Evolutionary conservation across 1,140 invertebrate genomes (phyloP).

Genomic region (Radopholus similis): DNA sequence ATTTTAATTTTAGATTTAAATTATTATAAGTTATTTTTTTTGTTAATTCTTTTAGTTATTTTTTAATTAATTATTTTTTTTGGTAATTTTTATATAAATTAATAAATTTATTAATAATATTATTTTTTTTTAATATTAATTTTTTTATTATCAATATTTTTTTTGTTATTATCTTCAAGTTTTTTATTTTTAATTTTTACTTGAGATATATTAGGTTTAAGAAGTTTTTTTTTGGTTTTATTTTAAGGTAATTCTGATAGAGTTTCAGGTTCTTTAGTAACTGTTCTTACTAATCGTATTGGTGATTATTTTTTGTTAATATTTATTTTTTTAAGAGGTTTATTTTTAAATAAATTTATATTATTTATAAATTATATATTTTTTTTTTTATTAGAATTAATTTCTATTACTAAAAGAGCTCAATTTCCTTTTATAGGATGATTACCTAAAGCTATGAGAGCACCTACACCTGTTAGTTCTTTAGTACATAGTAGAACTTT

Average conservation of each 20-base stretch:
- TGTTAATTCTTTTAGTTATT: slow-evolving; percentile 70
- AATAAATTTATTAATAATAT: slow-evolving; percentile 25
- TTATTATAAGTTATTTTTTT: slow-evolving; percentile 61
- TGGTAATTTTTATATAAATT: slow-evolving; percentile 37
- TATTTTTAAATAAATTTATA: slow-evolving; percentile 5
- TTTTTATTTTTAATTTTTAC: slow-evolving; percentile 38
- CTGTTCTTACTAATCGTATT: slow-evolving; percentile 42
- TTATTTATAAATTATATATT: slow-evolving; percentile 29
- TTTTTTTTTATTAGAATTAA: slow-evolving; percentile 31
- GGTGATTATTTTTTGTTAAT: slow-evolving; percentile 48
- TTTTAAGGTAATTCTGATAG: slow-evolving; percentile 40
- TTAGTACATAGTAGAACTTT: slow-evolving; percentile 41
- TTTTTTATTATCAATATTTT: slow-evolving; percentile 32
- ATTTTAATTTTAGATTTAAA: background rate
- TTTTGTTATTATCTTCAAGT: slow-evolving; percentile 33
- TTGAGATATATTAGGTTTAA: background rate
- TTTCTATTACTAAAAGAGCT: slow-evolving; percentile 46
- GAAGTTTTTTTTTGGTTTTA: slow-evolving; percentile 32
- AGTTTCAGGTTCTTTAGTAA: slow-evolving; percentile 36
- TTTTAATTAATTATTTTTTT: slow-evolving; percentile 62
- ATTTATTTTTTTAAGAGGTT: background rate
- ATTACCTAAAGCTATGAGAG: slow-evolving; percentile 46
- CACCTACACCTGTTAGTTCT: slow-evolving; percentile 40
- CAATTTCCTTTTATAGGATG: slow-evolving; percentile 43
- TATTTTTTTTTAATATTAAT: slow-evolving; percentile 34